Evolutionary conservation across 2,888 invertebrate genomes (phyloP), one percentile per base, ranked within the genome.

Genomic region (Xestia rhomboidea): DNA sequence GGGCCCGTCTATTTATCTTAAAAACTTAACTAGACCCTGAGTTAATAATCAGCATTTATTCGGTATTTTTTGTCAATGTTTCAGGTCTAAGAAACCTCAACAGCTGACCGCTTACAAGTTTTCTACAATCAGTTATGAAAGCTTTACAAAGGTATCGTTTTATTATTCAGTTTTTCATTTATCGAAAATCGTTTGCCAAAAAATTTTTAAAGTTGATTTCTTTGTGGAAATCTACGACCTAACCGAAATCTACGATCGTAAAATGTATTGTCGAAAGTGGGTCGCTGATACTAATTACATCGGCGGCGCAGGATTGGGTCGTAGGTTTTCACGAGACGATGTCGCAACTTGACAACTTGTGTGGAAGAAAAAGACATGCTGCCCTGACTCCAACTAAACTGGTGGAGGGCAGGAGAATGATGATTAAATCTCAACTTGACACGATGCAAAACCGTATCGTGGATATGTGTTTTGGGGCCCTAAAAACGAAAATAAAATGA

Each of bases 51-150:
- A 64, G 41, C 27, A 44, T 21, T 66, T 51, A 11, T 13, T 15
- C 51, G n/a, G 10, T 68, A 0, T 34, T 62, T 41, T 1, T 49
- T 49, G 21, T 13, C 34, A 41, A 46, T 67, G 8, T 93, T 93
- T 77, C 87, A 95, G 95, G 76, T 88, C 94, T 4, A 90, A 89
- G 24, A 95, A 93, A 72, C 93, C 94, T 2, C 93, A 93, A 82
- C 87, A 79, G 38, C 80, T 96, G 60, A 96, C 96, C 1, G 95
- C 95, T 18, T 95, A 95, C 80, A 96, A 95, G 84, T 96, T 95
- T 89, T 95, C 95, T 34, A 89, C 92, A 1, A 96, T 96, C 63
- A 92, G 93, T 44, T 95, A 95, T 71, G 89, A 87, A 77, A 95
- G 96, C 71, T 96, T 96, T 77, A 93, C 93, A 11, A 95, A 93